Evolutionary conservation across 2,888 invertebrate genomes (phyloP), one percentile per base, ranked within the genome.

Genomic region (Synergus itoensis): DNA sequence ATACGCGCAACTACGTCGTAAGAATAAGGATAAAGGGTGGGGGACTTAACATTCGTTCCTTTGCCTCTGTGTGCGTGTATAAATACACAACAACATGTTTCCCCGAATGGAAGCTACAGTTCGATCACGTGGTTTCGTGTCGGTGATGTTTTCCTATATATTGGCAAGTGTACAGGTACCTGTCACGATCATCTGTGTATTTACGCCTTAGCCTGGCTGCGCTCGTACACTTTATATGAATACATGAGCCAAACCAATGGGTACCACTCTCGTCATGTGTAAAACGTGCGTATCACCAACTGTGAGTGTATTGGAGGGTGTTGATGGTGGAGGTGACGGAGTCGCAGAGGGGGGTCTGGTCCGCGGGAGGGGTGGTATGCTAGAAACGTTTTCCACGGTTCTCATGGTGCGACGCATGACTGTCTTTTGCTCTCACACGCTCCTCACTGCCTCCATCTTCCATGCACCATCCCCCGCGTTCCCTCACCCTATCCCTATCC

Each of bases 321-420:
- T 41, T 82, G 67, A 78, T 80, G 77, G 81, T 81, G 79, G 79
- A 79, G 28, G 79, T 43, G 80, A 80, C 77, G 83, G 82, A 78
- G 83, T 83, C 78, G 77, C 78, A 78, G 80, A 82, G 81, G 77
- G 77, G 81, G 79, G 57, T 18, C 18, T 57, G 60, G 76, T 80
- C 77, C 76, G 76, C 69, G 48, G 77, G 79, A 77, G 80, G 43
- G 60, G 36, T 86, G 89, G 89, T 90, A 90, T 90, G 90, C 90
- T 90, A 89, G 89, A 91, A 91, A 90, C 88, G 88, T 91, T 91
- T 91, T 90, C 90, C 91, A 89, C 87, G 90, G 90, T 91, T 91
- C 91, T 90, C 91, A 91, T 91, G 91, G 88, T 88, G 87, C 87
- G 87, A 88, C 88, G 88, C 88, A 86, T 87, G 82, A 80, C 83